phyloP scores from a whole-genome alignment of 2,113 vertebrate genomes.

The Mirza zaza region DNA sequence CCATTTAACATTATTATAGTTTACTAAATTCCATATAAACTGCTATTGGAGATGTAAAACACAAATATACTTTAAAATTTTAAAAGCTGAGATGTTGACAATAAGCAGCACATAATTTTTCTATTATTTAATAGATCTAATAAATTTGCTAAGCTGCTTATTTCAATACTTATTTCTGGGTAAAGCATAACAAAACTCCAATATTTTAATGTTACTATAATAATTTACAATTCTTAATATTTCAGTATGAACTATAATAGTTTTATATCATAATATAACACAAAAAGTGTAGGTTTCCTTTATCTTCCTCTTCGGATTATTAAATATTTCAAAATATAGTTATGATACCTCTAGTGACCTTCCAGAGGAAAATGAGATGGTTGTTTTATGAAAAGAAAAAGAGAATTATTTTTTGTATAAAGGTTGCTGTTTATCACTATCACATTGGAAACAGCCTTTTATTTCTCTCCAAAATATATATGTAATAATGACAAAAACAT shows the following conservation, averaged over 20 bases:
- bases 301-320: not conserved
- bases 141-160: not conserved
- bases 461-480: not conserved
- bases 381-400: conserved; percentile 44
- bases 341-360: not conserved
- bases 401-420: not conserved
- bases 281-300: not conserved
- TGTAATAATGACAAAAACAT: conserved; percentile 56
- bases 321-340: not conserved
- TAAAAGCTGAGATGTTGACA: not conserved
- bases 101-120: not conserved
- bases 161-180: conserved; percentile 7
- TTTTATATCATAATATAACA: conserved; percentile 18
- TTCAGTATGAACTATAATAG: not conserved
- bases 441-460: conserved; percentile 20
- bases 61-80: not conserved
- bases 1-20: not conserved
- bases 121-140: not conserved
- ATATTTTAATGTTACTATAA: not conserved
- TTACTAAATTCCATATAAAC: not conserved
- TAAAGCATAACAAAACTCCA: conserved; percentile 1
- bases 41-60: not conserved
- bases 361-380: conserved; percentile 1
- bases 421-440: not conserved
- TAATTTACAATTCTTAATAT: not conserved